Conservation (phyloP, 2,797 vertebrate species). For the Chrysocyon brachyurus region DNA sequence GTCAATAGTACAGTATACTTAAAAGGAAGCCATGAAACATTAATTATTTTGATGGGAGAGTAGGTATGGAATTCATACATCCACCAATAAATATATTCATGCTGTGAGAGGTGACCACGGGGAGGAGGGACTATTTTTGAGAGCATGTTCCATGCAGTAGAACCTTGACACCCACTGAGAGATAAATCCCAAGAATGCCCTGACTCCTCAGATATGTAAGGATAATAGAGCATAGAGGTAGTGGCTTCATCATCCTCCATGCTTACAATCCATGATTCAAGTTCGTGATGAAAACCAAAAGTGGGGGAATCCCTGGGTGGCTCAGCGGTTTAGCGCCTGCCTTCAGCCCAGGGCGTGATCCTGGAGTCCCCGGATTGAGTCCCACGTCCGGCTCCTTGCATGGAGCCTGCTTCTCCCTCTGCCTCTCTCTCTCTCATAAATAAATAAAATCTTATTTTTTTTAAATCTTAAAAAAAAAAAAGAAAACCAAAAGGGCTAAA, state of each 20-base stretch:
- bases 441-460: too few species aligned
- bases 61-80: neutral
- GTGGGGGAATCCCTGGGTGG: neutral
- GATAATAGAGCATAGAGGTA: accelerated
- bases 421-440: too few species aligned
- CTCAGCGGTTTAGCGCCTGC: too few species aligned
- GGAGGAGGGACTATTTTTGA: neutral
- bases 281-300: neutral
- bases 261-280: neutral
- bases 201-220: neutral
- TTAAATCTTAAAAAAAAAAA: too few species aligned
- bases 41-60: neutral
- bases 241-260: neutral
- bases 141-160: neutral
- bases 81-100: neutral
- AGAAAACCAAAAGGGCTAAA: neutral
- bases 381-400: too few species aligned
- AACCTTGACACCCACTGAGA: neutral
- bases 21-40: neutral
- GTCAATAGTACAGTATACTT: neutral
- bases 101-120: neutral
- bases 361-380: too few species aligned
- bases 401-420: too few species aligned
- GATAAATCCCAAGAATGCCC: neutral
- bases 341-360: too few species aligned